phyloP scores from a whole-genome alignment of 2,797 vertebrate species.

The Artibeus jamaicensis region DNA sequence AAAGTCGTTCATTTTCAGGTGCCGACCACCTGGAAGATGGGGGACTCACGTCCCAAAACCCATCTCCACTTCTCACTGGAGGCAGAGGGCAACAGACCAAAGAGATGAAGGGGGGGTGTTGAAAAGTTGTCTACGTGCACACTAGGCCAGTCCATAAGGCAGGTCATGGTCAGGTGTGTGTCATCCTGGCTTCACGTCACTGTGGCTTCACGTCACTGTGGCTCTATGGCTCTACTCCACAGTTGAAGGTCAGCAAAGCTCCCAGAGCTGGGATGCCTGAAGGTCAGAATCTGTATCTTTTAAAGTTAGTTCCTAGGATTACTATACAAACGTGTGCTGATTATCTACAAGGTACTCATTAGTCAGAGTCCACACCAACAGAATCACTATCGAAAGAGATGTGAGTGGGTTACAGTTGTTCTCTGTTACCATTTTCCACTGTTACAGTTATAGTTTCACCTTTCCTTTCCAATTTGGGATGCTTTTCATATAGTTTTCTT shows the following conservation, averaged over 20 bases:
- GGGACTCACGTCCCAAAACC: no score
- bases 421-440: background rate
- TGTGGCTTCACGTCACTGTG: background rate
- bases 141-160: background rate
- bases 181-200: background rate
- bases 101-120: background rate
- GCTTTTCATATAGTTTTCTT: background rate
- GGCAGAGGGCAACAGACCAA: background rate
- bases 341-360: background rate
- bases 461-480: background rate
- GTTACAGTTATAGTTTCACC: background rate
- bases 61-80: background rate
- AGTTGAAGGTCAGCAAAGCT: background rate
- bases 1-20: no score
- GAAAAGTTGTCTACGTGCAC: background rate
- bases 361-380: background rate
- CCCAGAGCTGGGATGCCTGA: background rate
- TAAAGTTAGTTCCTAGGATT: background rate
- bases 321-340: background rate
- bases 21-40: no score
- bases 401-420: background rate
- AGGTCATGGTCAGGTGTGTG: background rate
- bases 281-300: background rate
- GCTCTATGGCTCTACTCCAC: background rate
- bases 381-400: background rate